Conservation (phyloP, 2,888 invertebrate species). For the Scelioninae gen. 1 region DNA sequence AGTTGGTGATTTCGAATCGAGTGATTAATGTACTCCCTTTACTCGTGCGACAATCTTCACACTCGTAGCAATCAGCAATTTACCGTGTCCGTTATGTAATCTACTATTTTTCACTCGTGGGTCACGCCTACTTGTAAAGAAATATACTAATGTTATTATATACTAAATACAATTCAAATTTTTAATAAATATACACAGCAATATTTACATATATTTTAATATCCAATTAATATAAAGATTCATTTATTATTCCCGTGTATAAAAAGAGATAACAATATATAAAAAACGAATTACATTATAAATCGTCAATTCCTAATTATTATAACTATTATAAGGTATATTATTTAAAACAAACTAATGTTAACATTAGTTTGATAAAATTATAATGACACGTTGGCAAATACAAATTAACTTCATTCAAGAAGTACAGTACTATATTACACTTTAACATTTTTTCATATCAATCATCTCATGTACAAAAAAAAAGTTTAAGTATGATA, state of each 20-base stretch:
- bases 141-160: too few species aligned
- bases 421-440: constrained; percentile 38
- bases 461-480: constrained; percentile 32
- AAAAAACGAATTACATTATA: constrained; percentile 55
- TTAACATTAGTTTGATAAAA: constrained; percentile 54
- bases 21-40: too few species aligned
- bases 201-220: constrained; percentile 58
- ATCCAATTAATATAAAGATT: constrained; percentile 53
- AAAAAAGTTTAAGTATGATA: constrained; percentile 7
- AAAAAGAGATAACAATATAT: constrained; percentile 63
- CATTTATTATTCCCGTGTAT: constrained; percentile 56
- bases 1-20: too few species aligned
- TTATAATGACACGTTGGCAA: constrained; percentile 52
- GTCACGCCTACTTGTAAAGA: too few species aligned
- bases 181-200: constrained; percentile 30
- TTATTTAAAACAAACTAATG: constrained; percentile 42
- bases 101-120: too few species aligned
- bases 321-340: constrained; percentile 35
- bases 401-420: constrained; percentile 45
- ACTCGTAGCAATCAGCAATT: too few species aligned
- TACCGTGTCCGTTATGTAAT: too few species aligned
- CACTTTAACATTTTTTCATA: constrained; percentile 35
- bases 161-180: too few species aligned
- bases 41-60: too few species aligned
- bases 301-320: constrained; percentile 52